phyloP scores from a whole-genome alignment of 2,888 invertebrate genomes.

The Drosophila mettleri region DNA sequence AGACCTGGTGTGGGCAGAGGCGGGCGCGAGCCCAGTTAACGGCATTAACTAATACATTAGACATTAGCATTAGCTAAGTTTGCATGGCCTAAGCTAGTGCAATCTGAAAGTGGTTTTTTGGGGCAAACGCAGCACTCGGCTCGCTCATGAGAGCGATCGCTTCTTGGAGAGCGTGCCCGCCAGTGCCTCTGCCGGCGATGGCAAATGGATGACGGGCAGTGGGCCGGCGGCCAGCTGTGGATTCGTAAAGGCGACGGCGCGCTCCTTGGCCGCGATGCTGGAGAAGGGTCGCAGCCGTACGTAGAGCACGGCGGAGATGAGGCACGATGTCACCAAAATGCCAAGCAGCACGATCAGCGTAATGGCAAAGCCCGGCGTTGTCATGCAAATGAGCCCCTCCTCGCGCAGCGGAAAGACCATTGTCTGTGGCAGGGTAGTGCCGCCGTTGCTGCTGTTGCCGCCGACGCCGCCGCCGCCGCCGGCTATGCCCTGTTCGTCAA shows the following conservation, averaged over 20 bases:
- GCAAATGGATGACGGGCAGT: slow-evolving; percentile 82
- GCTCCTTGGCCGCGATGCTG: slow-evolving; percentile 84
- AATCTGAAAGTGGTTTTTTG: slow-evolving; percentile 13
- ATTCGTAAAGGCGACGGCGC: slow-evolving; percentile 84
- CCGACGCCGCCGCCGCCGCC: slow-evolving; percentile 86
- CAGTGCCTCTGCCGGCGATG: slow-evolving; percentile 67
- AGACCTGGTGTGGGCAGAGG: not conserved
- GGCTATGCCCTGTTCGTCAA: slow-evolving; percentile 90
- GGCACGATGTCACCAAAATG: slow-evolving; percentile 93
- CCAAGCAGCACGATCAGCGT: slow-evolving; percentile 93
- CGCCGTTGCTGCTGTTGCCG: slow-evolving; percentile 86
- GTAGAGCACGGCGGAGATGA: slow-evolving; percentile 94
- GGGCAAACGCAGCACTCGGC: no score
- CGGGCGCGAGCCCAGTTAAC: slow-evolving; percentile 49
- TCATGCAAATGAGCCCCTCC: slow-evolving; percentile 94
- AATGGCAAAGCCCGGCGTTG: slow-evolving; percentile 96
- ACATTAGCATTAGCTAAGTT: slow-evolving; percentile 24
- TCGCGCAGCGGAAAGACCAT: slow-evolving; percentile 90
- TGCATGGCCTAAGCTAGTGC: slow-evolving; percentile 18
- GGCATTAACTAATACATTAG: slow-evolving; percentile 61
- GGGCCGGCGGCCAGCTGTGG: slow-evolving; percentile 79
- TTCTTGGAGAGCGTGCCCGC: slow-evolving; percentile 83
- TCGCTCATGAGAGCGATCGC: slow-evolving; percentile 74
- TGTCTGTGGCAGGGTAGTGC: slow-evolving; percentile 87
- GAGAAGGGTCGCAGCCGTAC: slow-evolving; percentile 91